phyloP scores from a whole-genome alignment of 2,113 vertebrate species.

The Myxocyprinus asiaticus region DNA sequence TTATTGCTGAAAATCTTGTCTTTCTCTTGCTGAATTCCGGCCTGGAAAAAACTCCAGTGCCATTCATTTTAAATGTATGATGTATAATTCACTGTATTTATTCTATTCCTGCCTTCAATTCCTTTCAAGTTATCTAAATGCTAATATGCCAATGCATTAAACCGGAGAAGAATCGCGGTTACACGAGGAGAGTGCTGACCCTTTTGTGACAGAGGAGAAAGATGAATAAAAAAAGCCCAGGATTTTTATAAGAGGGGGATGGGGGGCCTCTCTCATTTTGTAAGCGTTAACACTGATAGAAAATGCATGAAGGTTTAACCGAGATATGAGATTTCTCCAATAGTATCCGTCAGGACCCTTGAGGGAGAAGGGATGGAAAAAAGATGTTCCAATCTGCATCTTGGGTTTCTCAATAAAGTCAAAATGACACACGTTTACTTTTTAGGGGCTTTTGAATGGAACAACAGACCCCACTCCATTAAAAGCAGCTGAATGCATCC shows the following conservation, averaged over 20 bases:
- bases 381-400: neutral
- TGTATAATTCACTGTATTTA: conserved; percentile 70
- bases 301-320: conserved; percentile 53
- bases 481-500: neutral
- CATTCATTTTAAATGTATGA: conserved; percentile 67
- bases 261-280: conserved; percentile 58
- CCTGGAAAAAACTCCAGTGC: conserved; percentile 51
- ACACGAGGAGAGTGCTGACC: conserved; percentile 30
- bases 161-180: conserved; percentile 60
- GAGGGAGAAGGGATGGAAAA: too few relatives aligned
- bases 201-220: conserved; percentile 57
- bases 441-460: neutral
- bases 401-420: conserved; percentile 48
- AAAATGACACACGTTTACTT: conserved; percentile 35
- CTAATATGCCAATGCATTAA: conserved; percentile 75
- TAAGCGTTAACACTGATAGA: conserved; percentile 54
- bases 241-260: conserved; percentile 61
- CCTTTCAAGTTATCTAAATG: conserved; percentile 79
- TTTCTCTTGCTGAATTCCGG: neutral
- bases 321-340: conserved; percentile 55
- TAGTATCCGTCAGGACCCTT: neutral
- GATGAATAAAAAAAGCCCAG: conserved; percentile 51
- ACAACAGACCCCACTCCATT: conserved; percentile 40
- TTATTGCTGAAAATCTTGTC: neutral
- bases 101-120: conserved; percentile 66